These are phyloP conservation scores for Pollicipes pollicipes DNA, from an alignment of 1,140 invertebrate species.

Conservation along the genomic window DNA sequence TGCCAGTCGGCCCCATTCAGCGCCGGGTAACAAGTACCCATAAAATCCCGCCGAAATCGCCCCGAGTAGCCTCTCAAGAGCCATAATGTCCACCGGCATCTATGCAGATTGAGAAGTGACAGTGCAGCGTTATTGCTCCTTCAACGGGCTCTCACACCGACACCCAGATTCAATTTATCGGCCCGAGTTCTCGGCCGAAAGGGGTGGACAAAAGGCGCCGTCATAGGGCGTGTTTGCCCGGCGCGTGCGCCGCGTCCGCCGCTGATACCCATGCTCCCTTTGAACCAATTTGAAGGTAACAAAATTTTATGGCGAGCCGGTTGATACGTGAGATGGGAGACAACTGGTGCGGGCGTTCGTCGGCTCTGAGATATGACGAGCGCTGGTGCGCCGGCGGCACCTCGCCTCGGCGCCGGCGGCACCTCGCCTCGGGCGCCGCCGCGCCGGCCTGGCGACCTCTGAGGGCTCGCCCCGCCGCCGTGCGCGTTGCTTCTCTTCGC, in stretches of 20 bases:
- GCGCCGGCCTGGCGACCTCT: neutral
- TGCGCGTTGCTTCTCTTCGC: no score
- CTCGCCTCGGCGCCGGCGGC: no score
- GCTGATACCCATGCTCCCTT: neutral
- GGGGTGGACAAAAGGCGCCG: neutral
- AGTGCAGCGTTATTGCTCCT: neutral
- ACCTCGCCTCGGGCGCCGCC: no score
- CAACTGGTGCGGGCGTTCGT: neutral
- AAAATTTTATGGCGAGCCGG: neutral
- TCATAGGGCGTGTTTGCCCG: neutral
- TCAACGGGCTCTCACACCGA: neutral
- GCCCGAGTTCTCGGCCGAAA: neutral
- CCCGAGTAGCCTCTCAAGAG: neutral
- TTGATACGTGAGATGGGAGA: neutral
- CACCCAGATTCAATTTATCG: neutral
- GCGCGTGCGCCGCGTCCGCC: no score
- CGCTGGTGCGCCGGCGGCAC: no score
- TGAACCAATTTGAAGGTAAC: conserved; percentile 2
- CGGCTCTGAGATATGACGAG: neutral
- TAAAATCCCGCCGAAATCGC: neutral
- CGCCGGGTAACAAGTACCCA: neutral
- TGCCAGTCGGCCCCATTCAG: neutral
- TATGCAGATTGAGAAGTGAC: neutral
- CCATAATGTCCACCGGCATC: neutral
- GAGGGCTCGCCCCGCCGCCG: no score